Conservation (phyloP, 2,797 vertebrate species). For the Acanthopagrus latus region DNA sequence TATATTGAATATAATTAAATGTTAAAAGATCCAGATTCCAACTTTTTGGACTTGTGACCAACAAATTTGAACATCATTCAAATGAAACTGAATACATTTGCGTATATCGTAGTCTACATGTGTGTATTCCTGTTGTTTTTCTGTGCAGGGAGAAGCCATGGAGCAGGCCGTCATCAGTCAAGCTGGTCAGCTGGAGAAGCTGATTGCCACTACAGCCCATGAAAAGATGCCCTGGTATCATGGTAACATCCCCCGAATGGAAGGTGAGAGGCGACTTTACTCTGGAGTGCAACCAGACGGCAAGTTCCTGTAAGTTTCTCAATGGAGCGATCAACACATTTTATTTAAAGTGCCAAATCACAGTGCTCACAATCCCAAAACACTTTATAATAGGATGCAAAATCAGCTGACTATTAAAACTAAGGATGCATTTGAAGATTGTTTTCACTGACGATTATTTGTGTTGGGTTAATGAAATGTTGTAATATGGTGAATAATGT, state of each 20-base stretch:
- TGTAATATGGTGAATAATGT: too few relatives aligned
- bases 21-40: not conserved
- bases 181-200: slow-evolving; percentile 95
- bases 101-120: not conserved
- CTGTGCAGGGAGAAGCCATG: slow-evolving; percentile 91
- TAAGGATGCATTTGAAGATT: too few relatives aligned
- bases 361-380: too few relatives aligned
- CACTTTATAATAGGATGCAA: too few relatives aligned
- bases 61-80: too few relatives aligned
- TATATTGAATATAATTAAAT: not conserved
- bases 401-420: too few relatives aligned
- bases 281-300: slow-evolving; percentile 92
- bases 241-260: slow-evolving; percentile 84
- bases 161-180: slow-evolving; percentile 98
- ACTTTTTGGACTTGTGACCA: not conserved
- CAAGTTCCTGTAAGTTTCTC: slow-evolving; percentile 93
- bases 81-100: not conserved
- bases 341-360: too few relatives aligned
- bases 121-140: not conserved
- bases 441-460: too few relatives aligned
- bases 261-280: slow-evolving; percentile 93
- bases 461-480: too few relatives aligned
- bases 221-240: slow-evolving; percentile 97
- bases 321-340: too few relatives aligned
- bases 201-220: slow-evolving; percentile 95